Evolutionary conservation across 2,888 invertebrate species (phyloP), one percentile per base, ranked within the genome.

Genomic region (Plagodis pulveraria): DNA sequence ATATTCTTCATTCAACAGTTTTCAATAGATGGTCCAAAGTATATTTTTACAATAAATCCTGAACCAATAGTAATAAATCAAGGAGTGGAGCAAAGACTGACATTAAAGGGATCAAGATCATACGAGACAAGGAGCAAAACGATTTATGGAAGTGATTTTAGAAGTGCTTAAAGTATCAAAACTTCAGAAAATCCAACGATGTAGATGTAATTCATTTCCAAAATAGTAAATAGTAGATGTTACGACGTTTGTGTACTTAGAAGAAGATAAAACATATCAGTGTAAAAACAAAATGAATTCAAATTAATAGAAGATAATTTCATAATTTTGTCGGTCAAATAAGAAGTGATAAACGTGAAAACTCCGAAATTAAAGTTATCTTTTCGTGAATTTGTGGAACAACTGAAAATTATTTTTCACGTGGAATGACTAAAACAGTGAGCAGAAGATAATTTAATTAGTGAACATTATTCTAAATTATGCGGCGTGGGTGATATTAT

Each of bases 11-110:
- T 57, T 12, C 12, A 5, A 12, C 42, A 70, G 58, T 53, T 52
- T 40, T 53, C 66, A 64, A 68, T 70, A 71, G 62, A 68, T 67
- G 80, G 79, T 76, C 81, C 82, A 82, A 86, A 70, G 63, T 80
- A 79, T 81, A 70, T 70, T 75, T 77, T 78, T 69, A 72, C 66
- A 71, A 67, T 67, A 62, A 63, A 58, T 62, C 70, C 71, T 66
- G 68, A 72, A 70, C 70, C 71, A 70, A 63, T 62, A 74, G 62
- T 65, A 64, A 65, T 72, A 69, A 71, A 71, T 70, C 66, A 74
- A 67, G 67, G 65, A 65, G 58, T 62, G 65, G 53, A 66, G 71
- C 63, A 68, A 74, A 74, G 77, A 78, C 75, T 78, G 76, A 74
- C 63, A 52, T 52, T 62, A 52, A 60, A 63, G 75, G 72, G 75